phyloP scores from a whole-genome alignment of 2,113 vertebrate genomes.

The Paradoxurus hermaphroditus region DNA sequence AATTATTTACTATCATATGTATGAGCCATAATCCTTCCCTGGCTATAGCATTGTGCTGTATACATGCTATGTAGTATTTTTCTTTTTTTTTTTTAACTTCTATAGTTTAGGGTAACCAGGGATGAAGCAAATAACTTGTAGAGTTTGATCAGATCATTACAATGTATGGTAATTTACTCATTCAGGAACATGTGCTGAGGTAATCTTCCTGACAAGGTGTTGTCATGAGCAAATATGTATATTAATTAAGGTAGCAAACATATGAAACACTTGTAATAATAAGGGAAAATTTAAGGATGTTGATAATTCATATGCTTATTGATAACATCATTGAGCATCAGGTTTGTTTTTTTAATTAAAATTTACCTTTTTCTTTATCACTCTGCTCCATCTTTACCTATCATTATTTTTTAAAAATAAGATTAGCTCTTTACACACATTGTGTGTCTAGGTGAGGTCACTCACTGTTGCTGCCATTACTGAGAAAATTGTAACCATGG shows the following conservation, averaged over 20 bases:
- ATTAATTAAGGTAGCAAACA: neutral
- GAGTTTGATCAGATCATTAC: constrained; percentile 71
- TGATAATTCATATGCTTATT: neutral
- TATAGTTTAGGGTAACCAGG: constrained; percentile 38
- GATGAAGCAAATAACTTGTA: neutral
- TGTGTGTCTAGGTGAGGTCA: constrained; percentile 34
- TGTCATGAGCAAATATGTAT: neutral
- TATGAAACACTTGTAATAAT: neutral
- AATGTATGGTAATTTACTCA: constrained; percentile 26
- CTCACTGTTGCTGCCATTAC: neutral
- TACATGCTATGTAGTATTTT: neutral
- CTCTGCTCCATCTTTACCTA: constrained; percentile 7
- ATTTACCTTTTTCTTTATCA: constrained; percentile 3
- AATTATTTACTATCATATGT: constrained; percentile 27
- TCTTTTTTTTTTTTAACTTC: constrained; percentile 63
- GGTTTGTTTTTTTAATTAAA: neutral
- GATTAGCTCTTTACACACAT: too few relatives aligned
- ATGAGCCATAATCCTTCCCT: constrained; percentile 7
- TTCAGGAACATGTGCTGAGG: constrained; percentile 29
- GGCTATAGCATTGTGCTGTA: neutral
- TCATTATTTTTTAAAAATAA: constrained; percentile 24
- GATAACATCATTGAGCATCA: neutral
- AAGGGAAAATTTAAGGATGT: neutral
- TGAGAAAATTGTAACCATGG: constrained; percentile 19
- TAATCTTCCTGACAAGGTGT: constrained; percentile 27